phyloP scores from a whole-genome alignment of 2,888 invertebrate genomes.

The Laothoe populi region DNA sequence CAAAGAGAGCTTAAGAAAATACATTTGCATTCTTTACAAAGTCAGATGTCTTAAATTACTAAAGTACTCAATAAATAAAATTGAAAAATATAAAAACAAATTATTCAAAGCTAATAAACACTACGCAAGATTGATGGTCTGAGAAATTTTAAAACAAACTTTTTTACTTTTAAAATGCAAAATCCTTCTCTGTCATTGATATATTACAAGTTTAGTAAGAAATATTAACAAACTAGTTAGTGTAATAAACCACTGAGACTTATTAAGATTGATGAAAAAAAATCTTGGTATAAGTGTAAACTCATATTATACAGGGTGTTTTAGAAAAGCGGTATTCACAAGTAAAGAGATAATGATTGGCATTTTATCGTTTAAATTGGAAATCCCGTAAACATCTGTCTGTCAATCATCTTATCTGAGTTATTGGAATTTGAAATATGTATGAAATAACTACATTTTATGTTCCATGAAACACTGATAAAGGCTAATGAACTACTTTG shows the following conservation, averaged over 20 bases:
- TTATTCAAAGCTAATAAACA: slow-evolving; percentile 17
- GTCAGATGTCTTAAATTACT: background rate
- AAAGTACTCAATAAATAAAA: slow-evolving; percentile 24
- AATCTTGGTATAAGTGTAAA: background rate
- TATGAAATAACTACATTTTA: too few species aligned
- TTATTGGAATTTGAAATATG: too few species aligned
- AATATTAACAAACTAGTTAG: slow-evolving; percentile 14
- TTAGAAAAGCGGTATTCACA: too few species aligned
- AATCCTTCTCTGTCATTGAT: slow-evolving; percentile 5
- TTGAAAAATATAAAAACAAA: slow-evolving; percentile 18
- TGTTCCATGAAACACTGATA: too few species aligned
- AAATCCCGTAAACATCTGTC: too few species aligned
- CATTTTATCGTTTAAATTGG: too few species aligned
- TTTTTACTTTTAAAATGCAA: slow-evolving; percentile 2
- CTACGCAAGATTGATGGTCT: slow-evolving; percentile 13
- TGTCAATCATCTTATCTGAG: too few species aligned
- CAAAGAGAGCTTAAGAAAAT: background rate
- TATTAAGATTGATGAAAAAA: slow-evolving; percentile 4
- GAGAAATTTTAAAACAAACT: background rate
- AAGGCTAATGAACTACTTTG: too few species aligned
- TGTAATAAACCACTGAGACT: slow-evolving; percentile 3
- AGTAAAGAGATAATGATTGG: too few species aligned
- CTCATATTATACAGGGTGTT: too few species aligned
- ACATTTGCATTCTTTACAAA: slow-evolving; percentile 4
- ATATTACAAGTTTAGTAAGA: slow-evolving; percentile 1